Evolutionary conservation across 64 coral and sea anemone genomes (phyloP), one percentile per base, ranked within the genome.

Genomic region (Orbicella faveolata): DNA sequence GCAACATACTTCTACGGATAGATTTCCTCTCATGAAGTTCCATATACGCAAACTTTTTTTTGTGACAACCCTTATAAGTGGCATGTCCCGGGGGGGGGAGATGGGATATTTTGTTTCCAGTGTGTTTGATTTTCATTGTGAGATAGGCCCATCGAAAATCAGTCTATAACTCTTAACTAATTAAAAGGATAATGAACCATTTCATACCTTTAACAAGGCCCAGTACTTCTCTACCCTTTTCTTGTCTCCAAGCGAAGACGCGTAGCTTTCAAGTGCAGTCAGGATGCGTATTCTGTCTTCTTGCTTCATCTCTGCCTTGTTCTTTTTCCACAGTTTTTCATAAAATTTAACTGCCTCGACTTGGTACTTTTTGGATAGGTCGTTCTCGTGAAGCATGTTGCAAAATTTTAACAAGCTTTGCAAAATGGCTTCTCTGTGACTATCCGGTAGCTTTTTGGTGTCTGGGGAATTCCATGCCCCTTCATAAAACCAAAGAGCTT

Each of bases 401-500:
- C 81, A 84, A 8, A 84, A 30, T 0, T 37, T 14, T 14, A 52
- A 48, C 1, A 85, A 35, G 52, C 11, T 52, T n/a, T 70, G 3
- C 51, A 85, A 9, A 53, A 85, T 72, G 0, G 26, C 12, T 1
- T 85, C 82, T 85, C 82, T 85, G 0, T 52, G 4, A 13, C 14
- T 9, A 11, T 73, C 37, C 26, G 82, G 82, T 6, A 85, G 41
- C 20, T 53, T 85, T 25, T 72, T 73, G 16, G 65, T 85, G 39
- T 85, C 82, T 0, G 82, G 82, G 19, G 82, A 85, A 48, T 85
- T 85, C 82, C 82, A 85, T 16, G 64, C 65, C 63, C 41, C 41
- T 44, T 85, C 63, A 21, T 85, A 85, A 26, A 85, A 85, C 63
- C 36, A 85, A 53, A 85, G 65, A 30, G 82, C 82, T 52, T 85